Evolutionary conservation across 2,797 vertebrate species (phyloP).

Genomic region (Microctenopoma lineatum): DNA sequence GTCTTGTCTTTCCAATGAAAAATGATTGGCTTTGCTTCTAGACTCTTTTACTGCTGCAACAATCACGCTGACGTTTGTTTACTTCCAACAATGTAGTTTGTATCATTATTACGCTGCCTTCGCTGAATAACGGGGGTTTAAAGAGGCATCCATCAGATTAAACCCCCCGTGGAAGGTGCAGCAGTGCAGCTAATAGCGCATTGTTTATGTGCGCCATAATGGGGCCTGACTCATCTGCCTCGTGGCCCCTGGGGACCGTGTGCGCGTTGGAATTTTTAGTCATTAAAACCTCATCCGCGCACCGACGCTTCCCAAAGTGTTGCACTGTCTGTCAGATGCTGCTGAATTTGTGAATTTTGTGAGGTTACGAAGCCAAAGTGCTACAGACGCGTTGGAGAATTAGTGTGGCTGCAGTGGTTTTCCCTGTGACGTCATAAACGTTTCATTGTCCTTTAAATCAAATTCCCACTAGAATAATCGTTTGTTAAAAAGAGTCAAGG

Average conservation of each 20-base stretch:
- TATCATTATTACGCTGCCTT: neutral
- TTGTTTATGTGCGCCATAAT: constrained; percentile 45
- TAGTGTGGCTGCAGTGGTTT: too few species aligned
- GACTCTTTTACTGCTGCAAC: constrained; percentile 58
- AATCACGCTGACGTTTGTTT: constrained; percentile 86
- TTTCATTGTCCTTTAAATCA: too few species aligned
- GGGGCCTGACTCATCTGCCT: constrained; percentile 27
- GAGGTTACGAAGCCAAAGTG: neutral
- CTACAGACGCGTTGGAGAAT: too few species aligned
- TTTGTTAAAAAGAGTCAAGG: too few species aligned
- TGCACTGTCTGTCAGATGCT: too few species aligned
- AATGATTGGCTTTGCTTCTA: constrained; percentile 83
- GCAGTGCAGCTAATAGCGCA: neutral
- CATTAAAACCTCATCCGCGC: constrained; percentile 47
- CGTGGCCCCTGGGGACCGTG: constrained; percentile 38
- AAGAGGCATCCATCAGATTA: neutral
- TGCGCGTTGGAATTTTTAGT: constrained; percentile 26
- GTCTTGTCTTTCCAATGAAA: constrained; percentile 80
- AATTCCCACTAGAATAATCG: too few species aligned
- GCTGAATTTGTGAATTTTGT: too few species aligned
- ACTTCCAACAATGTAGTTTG: constrained; percentile 20
- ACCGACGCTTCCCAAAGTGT: constrained; percentile 14
- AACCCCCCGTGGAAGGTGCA: constrained; percentile 15
- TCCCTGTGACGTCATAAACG: neutral
- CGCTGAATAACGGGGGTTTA: neutral